Base-by-base conservation (phyloP, 2,113 vertebrate species). In the Prinia subflava region DNA sequence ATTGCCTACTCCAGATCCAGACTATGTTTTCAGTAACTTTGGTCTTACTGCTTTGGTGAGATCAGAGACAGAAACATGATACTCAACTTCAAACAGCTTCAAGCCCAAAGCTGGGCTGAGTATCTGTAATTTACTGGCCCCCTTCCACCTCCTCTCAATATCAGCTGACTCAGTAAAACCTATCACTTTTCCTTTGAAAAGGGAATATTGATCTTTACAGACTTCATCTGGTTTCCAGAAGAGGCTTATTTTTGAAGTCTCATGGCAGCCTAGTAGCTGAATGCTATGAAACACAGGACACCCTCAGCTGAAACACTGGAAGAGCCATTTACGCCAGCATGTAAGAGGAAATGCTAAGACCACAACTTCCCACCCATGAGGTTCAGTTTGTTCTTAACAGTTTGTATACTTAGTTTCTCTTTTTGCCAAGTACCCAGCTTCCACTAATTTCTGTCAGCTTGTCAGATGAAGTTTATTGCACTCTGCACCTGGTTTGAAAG, bases 311-410 rank as follows among this genome's bases (percentile, higher is more conserved):
- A 18, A 87, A 35, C 20, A 65, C 21, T 53, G 23, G 15, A 53
- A 49, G 33, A 79, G 65, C 11, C 67, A 77, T 63, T 83, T 73
- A 95, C 75, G 95, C 70, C 64, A 92, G 90, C 18, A 10, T 3
- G 12, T 30, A 71, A 79, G 44, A 91, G 78, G 90, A 97, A 97
- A 67, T 28, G 8, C 49, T 55, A 67, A 79, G 39, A 89, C 89
- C 86, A 55, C 30, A 56, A 93, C 92, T 97, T 97, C 95, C 92
- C 96, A 96, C 37, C 67, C 73, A 78, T 27, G 39, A 57, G 78
- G 85, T 59, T 80, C 60, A 83, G 52, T 57, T 83, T 3, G 1
- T 35, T 83, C 68, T 46, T 30, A 49, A 63, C 41, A 39, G 35
- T 10, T 27, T 31, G 30, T 23, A 7, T 46, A 57, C 77, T 20